Conservation (phyloP, 2,888 invertebrate genomes). For the Drosophila cracens region DNA sequence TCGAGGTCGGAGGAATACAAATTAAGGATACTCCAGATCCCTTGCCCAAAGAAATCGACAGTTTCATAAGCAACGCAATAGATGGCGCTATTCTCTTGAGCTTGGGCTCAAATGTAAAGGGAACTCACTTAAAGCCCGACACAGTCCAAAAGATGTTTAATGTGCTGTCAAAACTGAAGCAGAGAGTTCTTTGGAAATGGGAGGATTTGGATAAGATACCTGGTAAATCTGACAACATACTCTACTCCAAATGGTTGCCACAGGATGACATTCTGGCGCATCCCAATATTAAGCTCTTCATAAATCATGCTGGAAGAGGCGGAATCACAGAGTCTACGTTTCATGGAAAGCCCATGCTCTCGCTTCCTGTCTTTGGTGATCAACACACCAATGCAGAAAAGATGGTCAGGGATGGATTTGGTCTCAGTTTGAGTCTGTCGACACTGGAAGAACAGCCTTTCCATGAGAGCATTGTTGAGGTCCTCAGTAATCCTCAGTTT, state of each 20-base stretch:
- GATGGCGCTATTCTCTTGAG: slow-evolving; percentile 85
- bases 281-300: slow-evolving; percentile 87
- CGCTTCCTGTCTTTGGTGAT: slow-evolving; percentile 82
- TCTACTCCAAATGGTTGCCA: slow-evolving; percentile 88
- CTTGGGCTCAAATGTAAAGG: slow-evolving; percentile 84
- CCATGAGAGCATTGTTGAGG: slow-evolving; percentile 52
- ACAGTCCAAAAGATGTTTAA: slow-evolving; percentile 86
- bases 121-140: slow-evolving; percentile 85
- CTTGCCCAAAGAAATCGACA: slow-evolving; percentile 79
- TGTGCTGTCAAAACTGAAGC: slow-evolving; percentile 87
- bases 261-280: slow-evolving; percentile 89
- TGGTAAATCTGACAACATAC: slow-evolving; percentile 84
- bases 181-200: slow-evolving; percentile 90
- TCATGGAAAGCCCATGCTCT: slow-evolving; percentile 86
- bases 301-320: slow-evolving; percentile 89
- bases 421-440: slow-evolving; percentile 55
- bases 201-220: slow-evolving; percentile 86
- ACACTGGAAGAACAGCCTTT: slow-evolving; percentile 65
- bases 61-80: slow-evolving; percentile 78
- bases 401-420: slow-evolving; percentile 73
- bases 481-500: slow-evolving; percentile 74
- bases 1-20: slow-evolving; percentile 84
- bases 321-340: slow-evolving; percentile 88
- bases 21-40: slow-evolving; percentile 77
- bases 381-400: slow-evolving; percentile 72